phyloP scores from a whole-genome alignment of 1,140 invertebrate genomes.

The Eubasilissa regina region DNA sequence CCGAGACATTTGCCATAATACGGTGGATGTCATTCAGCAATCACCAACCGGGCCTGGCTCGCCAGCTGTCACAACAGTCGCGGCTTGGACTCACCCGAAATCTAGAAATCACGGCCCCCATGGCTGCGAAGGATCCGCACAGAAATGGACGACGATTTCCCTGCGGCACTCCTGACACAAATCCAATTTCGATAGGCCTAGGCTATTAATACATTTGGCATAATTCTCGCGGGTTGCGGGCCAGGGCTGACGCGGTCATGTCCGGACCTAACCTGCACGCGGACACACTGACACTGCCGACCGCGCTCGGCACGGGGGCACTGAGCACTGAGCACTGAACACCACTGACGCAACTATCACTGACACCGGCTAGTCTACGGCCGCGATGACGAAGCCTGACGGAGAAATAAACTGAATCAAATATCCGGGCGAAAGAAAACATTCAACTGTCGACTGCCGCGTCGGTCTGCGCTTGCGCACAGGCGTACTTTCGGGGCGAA shows the following conservation, averaged over 20 bases:
- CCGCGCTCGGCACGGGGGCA: too few species aligned
- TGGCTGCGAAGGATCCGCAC: neutral
- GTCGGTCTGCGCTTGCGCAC: neutral
- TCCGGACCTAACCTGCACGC: constrained; percentile 24
- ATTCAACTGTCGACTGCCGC: neutral
- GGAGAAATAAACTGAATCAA: neutral
- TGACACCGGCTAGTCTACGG: neutral
- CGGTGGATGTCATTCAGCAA: too few species aligned
- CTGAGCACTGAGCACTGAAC: neutral
- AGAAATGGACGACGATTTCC: neutral
- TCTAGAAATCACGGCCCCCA: constrained; percentile 43
- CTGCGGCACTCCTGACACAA: neutral
- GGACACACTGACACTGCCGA: neutral
- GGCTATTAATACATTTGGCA: constrained; percentile 38
- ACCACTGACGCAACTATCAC: neutral
- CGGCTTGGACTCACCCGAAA: constrained; percentile 50
- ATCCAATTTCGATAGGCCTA: neutral
- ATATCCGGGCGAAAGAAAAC: neutral
- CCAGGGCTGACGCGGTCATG: neutral
- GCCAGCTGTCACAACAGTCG: neutral
- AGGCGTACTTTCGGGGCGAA: too few species aligned
- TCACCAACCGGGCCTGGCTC: too few species aligned
- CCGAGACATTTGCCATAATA: too few species aligned
- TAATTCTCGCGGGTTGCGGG: too few species aligned
- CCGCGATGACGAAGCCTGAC: neutral